Evolutionary conservation across 2,113 vertebrate species (phyloP).

Genomic region (Cyanoliseus patagonus): DNA sequence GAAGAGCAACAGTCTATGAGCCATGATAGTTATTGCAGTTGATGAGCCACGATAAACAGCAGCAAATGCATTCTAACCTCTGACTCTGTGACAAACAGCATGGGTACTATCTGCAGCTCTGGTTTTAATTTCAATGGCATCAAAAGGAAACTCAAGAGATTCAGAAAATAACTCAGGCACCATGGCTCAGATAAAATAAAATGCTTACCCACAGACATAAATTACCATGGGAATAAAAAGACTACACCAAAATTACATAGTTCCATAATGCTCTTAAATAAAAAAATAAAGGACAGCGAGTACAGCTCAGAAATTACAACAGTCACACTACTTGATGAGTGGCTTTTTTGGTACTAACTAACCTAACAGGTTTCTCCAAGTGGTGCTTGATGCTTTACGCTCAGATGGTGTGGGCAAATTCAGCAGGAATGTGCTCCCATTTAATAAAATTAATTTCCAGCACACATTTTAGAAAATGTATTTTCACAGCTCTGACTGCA

Average conservation of each 20-base stretch:
- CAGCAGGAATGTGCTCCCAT: neutral
- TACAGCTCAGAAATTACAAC: constrained; percentile 3
- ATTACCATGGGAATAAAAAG: constrained; percentile 75
- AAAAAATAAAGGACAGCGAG: constrained; percentile 42
- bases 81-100: constrained; percentile 71
- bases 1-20: constrained; percentile 33
- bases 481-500: constrained; percentile 17
- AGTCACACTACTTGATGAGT: constrained; percentile 28
- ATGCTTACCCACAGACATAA: constrained; percentile 76
- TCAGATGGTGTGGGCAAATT: neutral
- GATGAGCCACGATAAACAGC: constrained; percentile 69
- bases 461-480: neutral
- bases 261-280: constrained; percentile 74
- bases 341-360: constrained; percentile 25
- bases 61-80: constrained; percentile 73
- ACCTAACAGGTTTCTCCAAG: constrained; percentile 41
- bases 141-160: constrained; percentile 74
- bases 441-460: neutral
- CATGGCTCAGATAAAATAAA: constrained; percentile 76
- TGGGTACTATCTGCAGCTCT: constrained; percentile 52
- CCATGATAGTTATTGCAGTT: constrained; percentile 14
- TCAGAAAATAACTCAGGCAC: constrained; percentile 73
- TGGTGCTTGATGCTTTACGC: neutral
- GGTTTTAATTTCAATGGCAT: constrained; percentile 76
- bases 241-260: constrained; percentile 67